Conservation (phyloP, 2,797 vertebrate genomes). For the Platalea minor region DNA sequence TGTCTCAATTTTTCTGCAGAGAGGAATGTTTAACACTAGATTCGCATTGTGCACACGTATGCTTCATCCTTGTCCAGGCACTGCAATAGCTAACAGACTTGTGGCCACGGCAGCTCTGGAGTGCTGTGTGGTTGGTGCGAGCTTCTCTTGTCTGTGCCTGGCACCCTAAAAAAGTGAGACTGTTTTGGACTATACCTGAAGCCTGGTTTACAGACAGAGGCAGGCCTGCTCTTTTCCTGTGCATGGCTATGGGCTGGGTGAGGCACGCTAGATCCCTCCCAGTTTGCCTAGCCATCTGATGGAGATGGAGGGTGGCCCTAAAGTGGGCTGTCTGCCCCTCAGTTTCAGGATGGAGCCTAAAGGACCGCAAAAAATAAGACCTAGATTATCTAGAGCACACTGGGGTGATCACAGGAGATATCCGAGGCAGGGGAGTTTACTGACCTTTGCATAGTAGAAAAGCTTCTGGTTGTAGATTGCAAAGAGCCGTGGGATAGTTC, state of each 20-base stretch:
- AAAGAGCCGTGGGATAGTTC: background rate
- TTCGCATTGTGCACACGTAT: background rate
- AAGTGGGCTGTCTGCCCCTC: background rate
- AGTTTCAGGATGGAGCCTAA: background rate
- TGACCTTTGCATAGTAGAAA: background rate
- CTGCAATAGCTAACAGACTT: background rate
- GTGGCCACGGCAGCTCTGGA: background rate
- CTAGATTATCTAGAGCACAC: background rate
- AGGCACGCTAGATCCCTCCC: background rate
- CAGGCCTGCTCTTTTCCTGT: background rate
- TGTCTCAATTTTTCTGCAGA: background rate
- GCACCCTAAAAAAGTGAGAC: background rate
- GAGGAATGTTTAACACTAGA: background rate
- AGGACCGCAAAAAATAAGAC: background rate
- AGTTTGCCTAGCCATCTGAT: background rate
- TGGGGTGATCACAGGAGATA: background rate
- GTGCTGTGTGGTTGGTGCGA: background rate
- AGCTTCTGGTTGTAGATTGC: background rate
- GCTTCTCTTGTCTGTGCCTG: background rate
- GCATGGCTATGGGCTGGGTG: rapidly evolving
- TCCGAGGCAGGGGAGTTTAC: background rate
- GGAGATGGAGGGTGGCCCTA: background rate
- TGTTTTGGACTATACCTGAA: background rate
- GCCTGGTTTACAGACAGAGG: background rate
- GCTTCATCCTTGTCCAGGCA: background rate